A percentile compares a stretch with the other conserved stretches of the same genome.
Evolutionary conservation across 1,140 invertebrate genomes (phyloP).

Genomic region (Oreohelix idahoensis): DNA sequence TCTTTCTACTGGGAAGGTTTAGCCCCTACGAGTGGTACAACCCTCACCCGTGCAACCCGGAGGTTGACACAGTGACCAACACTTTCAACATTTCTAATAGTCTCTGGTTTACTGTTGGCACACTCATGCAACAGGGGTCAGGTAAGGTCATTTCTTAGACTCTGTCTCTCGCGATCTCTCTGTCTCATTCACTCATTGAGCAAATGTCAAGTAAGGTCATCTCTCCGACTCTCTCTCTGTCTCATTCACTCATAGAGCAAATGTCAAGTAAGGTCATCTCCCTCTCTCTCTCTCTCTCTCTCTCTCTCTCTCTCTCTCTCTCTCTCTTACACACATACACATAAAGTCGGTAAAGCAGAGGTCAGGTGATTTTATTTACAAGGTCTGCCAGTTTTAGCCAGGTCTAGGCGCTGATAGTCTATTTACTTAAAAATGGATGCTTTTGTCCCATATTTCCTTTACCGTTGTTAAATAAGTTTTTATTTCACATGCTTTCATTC

Average conservation of each 20-base stretch:
- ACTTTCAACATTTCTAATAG: slow-evolving; percentile 76
- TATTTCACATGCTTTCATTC: too few relatives aligned
- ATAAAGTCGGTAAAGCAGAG: too few relatives aligned
- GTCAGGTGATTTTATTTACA: too few relatives aligned
- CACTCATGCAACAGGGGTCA: slow-evolving; percentile 73
- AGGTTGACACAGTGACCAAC: slow-evolving; percentile 79
- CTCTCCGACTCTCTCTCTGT: neutral
- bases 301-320: neutral
- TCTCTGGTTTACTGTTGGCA: slow-evolving; percentile 73
- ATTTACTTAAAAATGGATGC: too few relatives aligned
- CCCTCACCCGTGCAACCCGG: slow-evolving; percentile 76
- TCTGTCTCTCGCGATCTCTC: slow-evolving; percentile 1
- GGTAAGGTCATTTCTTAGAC: slow-evolving; percentile 5
- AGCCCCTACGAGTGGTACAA: slow-evolving; percentile 79
- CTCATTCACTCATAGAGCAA: neutral
- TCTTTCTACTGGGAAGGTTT: slow-evolving; percentile 85
- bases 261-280: neutral
- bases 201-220: too few relatives aligned
- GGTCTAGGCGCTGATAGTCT: too few relatives aligned
- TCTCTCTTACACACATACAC: too few relatives aligned
- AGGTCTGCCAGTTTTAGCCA: too few relatives aligned
- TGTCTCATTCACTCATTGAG: neutral
- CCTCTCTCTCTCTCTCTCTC: slow-evolving; percentile 2
- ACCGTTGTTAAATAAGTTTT: too few relatives aligned
- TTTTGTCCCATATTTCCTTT: too few relatives aligned